Evolutionary conservation across 2,888 invertebrate genomes (phyloP).

Genomic region (Actias luna): DNA sequence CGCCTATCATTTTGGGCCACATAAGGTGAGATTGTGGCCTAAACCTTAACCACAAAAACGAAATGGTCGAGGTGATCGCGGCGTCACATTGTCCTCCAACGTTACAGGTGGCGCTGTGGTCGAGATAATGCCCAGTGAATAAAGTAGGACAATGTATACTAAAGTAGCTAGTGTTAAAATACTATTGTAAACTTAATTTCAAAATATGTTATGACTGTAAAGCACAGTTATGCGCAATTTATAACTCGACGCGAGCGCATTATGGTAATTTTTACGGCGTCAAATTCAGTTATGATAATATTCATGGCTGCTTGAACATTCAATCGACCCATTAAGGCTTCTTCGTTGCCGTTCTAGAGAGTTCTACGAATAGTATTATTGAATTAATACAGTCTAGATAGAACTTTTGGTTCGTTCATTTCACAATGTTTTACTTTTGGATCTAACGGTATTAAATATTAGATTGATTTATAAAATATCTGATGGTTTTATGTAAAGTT

Average conservation of each 20-base stretch:
- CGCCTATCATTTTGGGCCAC: no score
- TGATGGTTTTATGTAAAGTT: no score
- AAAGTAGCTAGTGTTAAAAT: neutral
- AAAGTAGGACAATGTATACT: no score
- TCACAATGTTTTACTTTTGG: neutral
- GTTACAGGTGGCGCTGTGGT: no score
- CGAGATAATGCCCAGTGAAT: no score
- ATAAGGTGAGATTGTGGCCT: no score
- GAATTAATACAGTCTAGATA: neutral
- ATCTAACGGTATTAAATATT: neutral
- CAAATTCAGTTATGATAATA: slow-evolving; percentile 7
- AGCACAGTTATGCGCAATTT: neutral
- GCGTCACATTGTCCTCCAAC: no score
- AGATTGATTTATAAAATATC: neutral
- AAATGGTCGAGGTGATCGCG: no score
- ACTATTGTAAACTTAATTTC: neutral
- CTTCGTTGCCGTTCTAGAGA: neutral
- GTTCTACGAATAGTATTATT: neutral
- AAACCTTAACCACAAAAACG: no score
- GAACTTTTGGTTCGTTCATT: neutral
- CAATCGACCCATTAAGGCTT: slow-evolving; percentile 1
- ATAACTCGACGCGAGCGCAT: neutral
- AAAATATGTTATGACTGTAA: neutral
- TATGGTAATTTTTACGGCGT: slow-evolving; percentile 6
- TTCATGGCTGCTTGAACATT: slow-evolving; percentile 3